phyloP scores from a whole-genome alignment of 2,113 vertebrate genomes.

The Calyptommatus sinebrachiatus region DNA sequence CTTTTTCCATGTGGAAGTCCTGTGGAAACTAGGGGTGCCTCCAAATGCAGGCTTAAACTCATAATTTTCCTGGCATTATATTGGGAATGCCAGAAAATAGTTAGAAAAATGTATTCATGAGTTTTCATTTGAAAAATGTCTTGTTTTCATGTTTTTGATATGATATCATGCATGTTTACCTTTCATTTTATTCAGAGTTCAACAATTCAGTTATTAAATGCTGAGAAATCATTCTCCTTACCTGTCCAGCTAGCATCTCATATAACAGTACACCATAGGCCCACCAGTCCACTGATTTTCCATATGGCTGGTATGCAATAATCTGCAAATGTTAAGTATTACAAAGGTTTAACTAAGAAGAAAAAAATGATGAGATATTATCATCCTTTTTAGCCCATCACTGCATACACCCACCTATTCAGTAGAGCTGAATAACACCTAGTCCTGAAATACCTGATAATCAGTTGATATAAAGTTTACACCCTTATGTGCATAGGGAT shows the following conservation, averaged over 20 bases:
- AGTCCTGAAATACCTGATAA: too few relatives aligned
- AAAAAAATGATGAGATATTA: neutral
- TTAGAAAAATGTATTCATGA: neutral
- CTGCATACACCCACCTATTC: too few relatives aligned
- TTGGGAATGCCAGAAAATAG: too few relatives aligned
- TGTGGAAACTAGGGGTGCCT: too few relatives aligned
- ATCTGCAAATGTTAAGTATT: constrained; percentile 74
- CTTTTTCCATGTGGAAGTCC: too few relatives aligned
- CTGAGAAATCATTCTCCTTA: constrained; percentile 58
- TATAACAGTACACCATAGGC: constrained; percentile 95
- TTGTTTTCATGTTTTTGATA: neutral
- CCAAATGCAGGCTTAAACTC: too few relatives aligned
- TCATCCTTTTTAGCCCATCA: too few relatives aligned
- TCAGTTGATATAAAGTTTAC: too few relatives aligned
- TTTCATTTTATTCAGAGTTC: neutral
- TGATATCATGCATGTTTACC: neutral
- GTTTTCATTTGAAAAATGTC: neutral
- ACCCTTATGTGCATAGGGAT: too few relatives aligned
- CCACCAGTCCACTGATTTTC: constrained; percentile 98
- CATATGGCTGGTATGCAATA: constrained; percentile 96
- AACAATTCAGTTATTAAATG: neutral
- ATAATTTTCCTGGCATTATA: too few relatives aligned
- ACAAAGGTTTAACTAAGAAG: neutral
- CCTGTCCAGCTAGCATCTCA: constrained; percentile 97
- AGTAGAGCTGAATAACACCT: too few relatives aligned